These are phyloP conservation scores for Liodrosophila aerea DNA, from an alignment of 2,888 invertebrate genomes.

Conservation along the genomic window DNA sequence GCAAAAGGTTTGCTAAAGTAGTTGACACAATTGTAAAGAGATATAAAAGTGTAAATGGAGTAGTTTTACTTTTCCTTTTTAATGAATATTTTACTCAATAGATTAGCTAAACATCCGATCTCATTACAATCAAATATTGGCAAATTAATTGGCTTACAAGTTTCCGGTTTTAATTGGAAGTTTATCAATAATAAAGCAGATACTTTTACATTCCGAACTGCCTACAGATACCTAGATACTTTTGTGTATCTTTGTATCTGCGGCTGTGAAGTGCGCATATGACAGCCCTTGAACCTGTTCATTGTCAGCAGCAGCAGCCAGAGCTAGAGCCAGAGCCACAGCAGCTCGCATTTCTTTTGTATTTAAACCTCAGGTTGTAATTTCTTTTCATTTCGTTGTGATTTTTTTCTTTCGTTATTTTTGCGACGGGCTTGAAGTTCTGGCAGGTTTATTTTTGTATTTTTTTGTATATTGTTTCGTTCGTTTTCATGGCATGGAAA, in stretches of 20 bases:
- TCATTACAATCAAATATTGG: too few relatives aligned
- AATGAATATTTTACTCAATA: too few relatives aligned
- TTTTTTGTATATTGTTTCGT: slow-evolving; percentile 29
- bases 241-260: slow-evolving; percentile 21
- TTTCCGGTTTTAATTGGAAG: slow-evolving; percentile 11
- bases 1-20: too few relatives aligned
- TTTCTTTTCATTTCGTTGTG: slow-evolving; percentile 59
- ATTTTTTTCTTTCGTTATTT: slow-evolving; percentile 12
- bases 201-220: slow-evolving; percentile 5
- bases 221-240: slow-evolving; percentile 22
- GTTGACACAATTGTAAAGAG: too few relatives aligned
- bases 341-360: slow-evolving; percentile 54
- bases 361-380: slow-evolving; percentile 56
- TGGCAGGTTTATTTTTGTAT: slow-evolving; percentile 37
- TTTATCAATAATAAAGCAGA: slow-evolving; percentile 17
- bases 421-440: slow-evolving; percentile 34
- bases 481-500: slow-evolving; percentile 61
- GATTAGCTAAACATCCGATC: too few relatives aligned
- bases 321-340: slow-evolving; percentile 8
- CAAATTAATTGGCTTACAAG: neutral
- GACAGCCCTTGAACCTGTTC: slow-evolving; percentile 55
- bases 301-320: slow-evolving; percentile 23
- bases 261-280: slow-evolving; percentile 15
- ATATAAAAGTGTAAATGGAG: too few relatives aligned
- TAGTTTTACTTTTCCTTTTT: too few relatives aligned